Evolutionary conservation across 2,888 invertebrate genomes (phyloP).

Genomic region (Pristionchus maxplancki): DNA sequence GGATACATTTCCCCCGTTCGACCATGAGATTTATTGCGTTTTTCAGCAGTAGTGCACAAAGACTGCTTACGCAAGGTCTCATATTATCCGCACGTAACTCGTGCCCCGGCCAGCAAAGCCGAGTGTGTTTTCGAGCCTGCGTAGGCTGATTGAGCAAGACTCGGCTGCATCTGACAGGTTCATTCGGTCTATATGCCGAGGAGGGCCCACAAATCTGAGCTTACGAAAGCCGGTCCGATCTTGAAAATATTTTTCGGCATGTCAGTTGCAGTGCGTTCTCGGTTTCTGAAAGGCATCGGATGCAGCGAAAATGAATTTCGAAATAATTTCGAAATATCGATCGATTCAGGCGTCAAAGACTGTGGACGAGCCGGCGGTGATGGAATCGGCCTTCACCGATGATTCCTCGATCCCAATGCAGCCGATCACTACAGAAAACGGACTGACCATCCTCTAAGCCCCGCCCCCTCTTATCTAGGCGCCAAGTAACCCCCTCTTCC

Average conservation of each 20-base stretch:
- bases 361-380: not conserved
- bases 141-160: not conserved
- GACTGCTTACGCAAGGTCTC: not conserved
- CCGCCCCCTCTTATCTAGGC: constrained; percentile 44
- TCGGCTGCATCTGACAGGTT: not conserved
- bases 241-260: not conserved
- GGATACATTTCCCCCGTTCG: not conserved
- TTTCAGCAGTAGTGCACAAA: not conserved
- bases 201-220: not conserved
- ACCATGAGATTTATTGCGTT: not conserved
- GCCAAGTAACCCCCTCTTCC: constrained; percentile 53
- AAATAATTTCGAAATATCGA: not conserved
- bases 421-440: not conserved
- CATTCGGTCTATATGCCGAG: not conserved
- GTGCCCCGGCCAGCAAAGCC: not conserved
- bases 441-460: constrained; percentile 11
- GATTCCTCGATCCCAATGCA: not conserved
- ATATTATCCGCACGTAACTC: not conserved
- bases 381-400: constrained; percentile 13
- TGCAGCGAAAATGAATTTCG: not conserved
- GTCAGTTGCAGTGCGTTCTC: not conserved
- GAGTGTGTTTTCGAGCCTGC: not conserved
- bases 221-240: not conserved
- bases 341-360: constrained; percentile 16
- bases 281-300: not conserved